Conservation (phyloP, 2,113 vertebrate species). For the Daboia siamensis region DNA sequence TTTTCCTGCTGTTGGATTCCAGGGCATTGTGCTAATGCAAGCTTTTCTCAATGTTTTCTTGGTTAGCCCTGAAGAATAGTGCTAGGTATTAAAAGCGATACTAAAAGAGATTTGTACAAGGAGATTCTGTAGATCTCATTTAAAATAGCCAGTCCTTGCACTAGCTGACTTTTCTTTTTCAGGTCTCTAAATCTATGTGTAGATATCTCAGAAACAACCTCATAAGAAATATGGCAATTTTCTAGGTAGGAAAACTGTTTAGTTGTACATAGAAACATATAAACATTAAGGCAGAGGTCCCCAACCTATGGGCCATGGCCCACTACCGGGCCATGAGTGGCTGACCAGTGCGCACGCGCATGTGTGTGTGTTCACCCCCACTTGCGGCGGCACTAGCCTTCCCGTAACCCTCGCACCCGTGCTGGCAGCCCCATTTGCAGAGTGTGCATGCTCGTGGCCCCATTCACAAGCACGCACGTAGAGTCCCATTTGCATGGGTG, state of each 20-base stretch:
- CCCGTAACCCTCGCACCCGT: no score
- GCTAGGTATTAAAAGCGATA: neutral
- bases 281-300: neutral
- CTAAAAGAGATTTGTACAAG: neutral
- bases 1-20: neutral
- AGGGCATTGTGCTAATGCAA: neutral
- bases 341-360: no score
- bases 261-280: neutral
- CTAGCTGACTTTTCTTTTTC: neutral
- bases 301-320: no score
- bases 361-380: no score
- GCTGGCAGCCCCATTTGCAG: no score
- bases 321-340: no score
- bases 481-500: no score
- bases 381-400: no score
- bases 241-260: neutral
- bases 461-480: no score
- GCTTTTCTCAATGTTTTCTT: neutral
- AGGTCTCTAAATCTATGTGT: neutral
- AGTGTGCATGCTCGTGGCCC: no score
- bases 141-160: neutral
- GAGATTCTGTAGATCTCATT: neutral
- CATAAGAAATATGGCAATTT: neutral
- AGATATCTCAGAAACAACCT: neutral
- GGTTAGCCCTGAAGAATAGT: neutral